Percentiles rank a stretch among this genome's conserved stretches.
Evolutionary conservation across 2,113 vertebrate species (phyloP).

Genomic region (Sarotherodon lohbergeri): DNA sequence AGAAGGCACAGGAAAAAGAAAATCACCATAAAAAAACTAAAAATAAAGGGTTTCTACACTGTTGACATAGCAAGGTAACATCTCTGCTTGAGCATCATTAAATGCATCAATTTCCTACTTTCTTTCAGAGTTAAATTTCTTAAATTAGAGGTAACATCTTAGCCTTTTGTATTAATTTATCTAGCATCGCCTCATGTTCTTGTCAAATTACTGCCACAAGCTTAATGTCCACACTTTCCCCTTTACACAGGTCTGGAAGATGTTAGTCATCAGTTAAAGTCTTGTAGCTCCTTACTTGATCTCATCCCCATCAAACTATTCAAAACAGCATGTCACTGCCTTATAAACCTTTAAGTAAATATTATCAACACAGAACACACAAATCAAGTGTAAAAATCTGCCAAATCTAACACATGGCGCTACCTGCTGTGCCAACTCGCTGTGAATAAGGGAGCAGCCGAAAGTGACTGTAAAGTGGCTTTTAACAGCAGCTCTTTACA

Average conservation of each 20-base stretch:
- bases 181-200: neutral
- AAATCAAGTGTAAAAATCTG: too few species aligned
- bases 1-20: neutral
- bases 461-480: too few species aligned
- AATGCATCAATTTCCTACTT: neutral
- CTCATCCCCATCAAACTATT: neutral
- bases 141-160: neutral
- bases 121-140: neutral
- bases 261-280: neutral
- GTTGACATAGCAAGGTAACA: accelerated
- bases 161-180: neutral
- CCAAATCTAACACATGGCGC: too few species aligned
- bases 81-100: neutral
- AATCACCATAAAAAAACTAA: neutral
- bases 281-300: neutral
- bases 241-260: neutral
- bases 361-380: too few species aligned
- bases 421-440: too few species aligned
- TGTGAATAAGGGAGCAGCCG: too few species aligned
- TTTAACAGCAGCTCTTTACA: too few species aligned
- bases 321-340: neutral
- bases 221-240: neutral
- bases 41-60: neutral
- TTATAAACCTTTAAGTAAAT: too few species aligned
- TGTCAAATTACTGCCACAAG: neutral